Evolutionary conservation across 2,888 invertebrate species (phyloP).

Genomic region (Dynastes grantii): DNA sequence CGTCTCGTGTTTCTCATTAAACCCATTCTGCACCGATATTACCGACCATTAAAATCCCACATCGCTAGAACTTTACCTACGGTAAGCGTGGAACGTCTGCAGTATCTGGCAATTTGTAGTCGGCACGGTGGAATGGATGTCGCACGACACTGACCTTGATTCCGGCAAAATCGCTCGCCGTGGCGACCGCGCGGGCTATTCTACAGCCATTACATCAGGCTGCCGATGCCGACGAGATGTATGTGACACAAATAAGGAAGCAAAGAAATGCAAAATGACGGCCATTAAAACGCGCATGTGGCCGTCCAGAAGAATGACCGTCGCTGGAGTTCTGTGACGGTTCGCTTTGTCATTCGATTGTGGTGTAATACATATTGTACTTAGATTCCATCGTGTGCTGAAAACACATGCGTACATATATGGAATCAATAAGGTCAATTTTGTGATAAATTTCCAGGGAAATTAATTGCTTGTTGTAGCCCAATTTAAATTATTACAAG

Average conservation of each 20-base stretch:
- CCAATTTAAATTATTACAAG: too few relatives aligned
- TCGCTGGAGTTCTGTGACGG: conserved; percentile 8
- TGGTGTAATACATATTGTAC: conserved; percentile 11
- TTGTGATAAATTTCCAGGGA: too few relatives aligned
- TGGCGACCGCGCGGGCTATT: not conserved
- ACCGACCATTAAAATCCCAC: too few relatives aligned
- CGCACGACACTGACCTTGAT: conserved; percentile 26
- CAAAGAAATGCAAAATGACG: conserved; percentile 25
- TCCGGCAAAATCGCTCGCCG: conserved; percentile 26
- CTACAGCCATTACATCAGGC: not conserved
- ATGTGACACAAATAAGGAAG: conserved; percentile 27
- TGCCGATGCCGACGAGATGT: conserved; percentile 1
- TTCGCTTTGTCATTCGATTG: not conserved
- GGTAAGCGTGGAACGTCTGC: not conserved
- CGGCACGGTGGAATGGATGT: conserved; percentile 14
- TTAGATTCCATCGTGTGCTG: too few relatives aligned
- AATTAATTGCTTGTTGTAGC: too few relatives aligned
- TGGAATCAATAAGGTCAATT: too few relatives aligned
- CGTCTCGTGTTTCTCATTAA: too few relatives aligned
- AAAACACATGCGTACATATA: too few relatives aligned
- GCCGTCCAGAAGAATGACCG: conserved; percentile 11
- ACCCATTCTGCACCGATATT: too few relatives aligned
- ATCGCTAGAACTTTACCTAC: not conserved
- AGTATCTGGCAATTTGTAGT: conserved; percentile 3
- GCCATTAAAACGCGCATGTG: conserved; percentile 5